Conservation (phyloP, 2,113 vertebrate genomes). For the Bostrychus sinensis region DNA sequence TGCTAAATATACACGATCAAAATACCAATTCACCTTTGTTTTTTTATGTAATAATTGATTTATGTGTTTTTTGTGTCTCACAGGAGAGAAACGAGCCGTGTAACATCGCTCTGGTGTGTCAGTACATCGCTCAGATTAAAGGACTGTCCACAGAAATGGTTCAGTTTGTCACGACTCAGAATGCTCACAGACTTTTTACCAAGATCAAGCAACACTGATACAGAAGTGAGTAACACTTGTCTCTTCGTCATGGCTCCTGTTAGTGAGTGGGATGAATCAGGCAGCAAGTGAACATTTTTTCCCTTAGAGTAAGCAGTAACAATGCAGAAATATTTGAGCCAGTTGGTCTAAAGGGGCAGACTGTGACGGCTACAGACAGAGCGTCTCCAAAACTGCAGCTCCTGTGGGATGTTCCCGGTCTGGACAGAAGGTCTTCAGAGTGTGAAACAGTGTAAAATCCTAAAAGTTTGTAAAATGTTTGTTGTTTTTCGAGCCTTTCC, state of each 20-base stretch:
- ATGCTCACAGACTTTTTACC: slow-evolving; percentile 66
- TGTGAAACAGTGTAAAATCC: not conserved
- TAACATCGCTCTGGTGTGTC: slow-evolving; percentile 54
- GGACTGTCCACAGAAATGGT: slow-evolving; percentile 51
- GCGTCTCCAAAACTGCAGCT: too few relatives aligned
- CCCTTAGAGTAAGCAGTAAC: not conserved
- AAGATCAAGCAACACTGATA: slow-evolving; percentile 19
- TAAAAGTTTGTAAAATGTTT: not conserved
- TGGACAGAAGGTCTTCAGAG: too few relatives aligned
- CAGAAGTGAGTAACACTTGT: too few relatives aligned
- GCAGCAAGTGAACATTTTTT: too few relatives aligned
- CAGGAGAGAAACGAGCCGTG: slow-evolving; percentile 68
- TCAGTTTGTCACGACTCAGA: slow-evolving; percentile 54
- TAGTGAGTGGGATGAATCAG: too few relatives aligned
- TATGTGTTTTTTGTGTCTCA: not conserved
- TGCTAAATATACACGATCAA: not conserved
- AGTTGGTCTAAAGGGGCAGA: too few relatives aligned
- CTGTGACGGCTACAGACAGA: too few relatives aligned
- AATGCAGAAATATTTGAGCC: too few relatives aligned
- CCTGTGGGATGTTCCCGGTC: too few relatives aligned
- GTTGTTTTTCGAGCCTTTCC: not conserved
- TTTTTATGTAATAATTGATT: not conserved
- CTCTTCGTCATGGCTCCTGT: too few relatives aligned
- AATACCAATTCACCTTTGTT: too few relatives aligned
- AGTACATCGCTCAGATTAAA: slow-evolving; percentile 61